Conservation (phyloP, 2,888 invertebrate genomes). For the Baccha elongata region DNA sequence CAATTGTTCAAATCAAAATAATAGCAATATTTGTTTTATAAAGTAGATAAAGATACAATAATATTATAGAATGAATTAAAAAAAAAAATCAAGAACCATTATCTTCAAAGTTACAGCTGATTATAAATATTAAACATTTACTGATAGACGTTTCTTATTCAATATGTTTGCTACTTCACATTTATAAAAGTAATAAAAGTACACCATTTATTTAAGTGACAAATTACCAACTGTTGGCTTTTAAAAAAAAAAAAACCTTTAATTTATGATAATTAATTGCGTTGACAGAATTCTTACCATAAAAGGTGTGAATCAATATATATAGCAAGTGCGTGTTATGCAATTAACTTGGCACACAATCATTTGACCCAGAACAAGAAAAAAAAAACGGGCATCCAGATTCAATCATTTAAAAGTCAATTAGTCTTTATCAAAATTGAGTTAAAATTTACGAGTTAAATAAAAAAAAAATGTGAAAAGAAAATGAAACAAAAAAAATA, state of each 20-base stretch:
- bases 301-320: constrained; percentile 30
- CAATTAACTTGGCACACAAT: constrained; percentile 62
- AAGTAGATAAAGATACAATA: too few relatives aligned
- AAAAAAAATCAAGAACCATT: neutral
- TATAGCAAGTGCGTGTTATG: constrained; percentile 41
- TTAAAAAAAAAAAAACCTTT: neutral
- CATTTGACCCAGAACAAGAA: constrained; percentile 57
- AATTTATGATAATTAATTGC: neutral
- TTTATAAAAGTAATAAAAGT: neutral
- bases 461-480: neutral
- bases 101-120: neutral
- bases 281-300: constrained; percentile 1
- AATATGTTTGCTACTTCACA: neutral
- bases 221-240: neutral
- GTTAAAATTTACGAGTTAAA: constrained; percentile 39
- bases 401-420: constrained; percentile 66
- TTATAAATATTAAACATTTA: neutral
- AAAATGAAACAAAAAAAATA: neutral
- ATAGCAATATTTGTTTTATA: too few relatives aligned
- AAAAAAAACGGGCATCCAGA: constrained; percentile 54
- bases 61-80: neutral
- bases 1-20: constrained; percentile 7
- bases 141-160: neutral
- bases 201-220: neutral
- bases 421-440: constrained; percentile 65